Percentiles rank a stretch among this genome's conserved stretches.
phyloP scores from a whole-genome alignment of 2,888 invertebrate species.

The Andricus curvator region DNA sequence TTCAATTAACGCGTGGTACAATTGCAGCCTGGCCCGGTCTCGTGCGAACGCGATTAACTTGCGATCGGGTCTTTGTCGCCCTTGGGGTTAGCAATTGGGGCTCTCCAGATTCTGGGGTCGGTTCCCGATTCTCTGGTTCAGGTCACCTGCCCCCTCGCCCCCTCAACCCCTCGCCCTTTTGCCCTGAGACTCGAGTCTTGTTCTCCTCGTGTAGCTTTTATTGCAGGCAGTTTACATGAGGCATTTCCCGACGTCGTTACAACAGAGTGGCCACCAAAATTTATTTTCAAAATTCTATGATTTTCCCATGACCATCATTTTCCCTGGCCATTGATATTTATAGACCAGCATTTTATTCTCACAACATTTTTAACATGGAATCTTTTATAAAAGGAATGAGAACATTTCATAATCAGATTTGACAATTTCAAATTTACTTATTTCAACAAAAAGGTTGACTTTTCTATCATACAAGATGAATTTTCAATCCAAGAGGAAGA shows the following conservation, averaged over 20 bases:
- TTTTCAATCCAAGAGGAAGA: too few species aligned
- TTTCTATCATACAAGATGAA: too few species aligned
- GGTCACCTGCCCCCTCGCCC: neutral
- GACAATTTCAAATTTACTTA: too few species aligned
- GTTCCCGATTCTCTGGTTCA: conserved; percentile 10
- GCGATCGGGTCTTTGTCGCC: conserved; percentile 63
- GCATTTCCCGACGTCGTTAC: neutral
- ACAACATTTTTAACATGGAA: too few species aligned
- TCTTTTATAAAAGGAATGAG: too few species aligned
- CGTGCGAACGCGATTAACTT: conserved; percentile 67
- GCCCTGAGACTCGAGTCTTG: neutral
- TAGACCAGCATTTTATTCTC: too few species aligned
- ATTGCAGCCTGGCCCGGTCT: conserved; percentile 61
- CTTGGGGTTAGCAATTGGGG: conserved; percentile 61
- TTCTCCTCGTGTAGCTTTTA: conserved; percentile 11
- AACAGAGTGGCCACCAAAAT: too few species aligned
- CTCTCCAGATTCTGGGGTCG: conserved; percentile 45
- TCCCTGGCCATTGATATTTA: too few species aligned
- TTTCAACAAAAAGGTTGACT: fast-evolving
- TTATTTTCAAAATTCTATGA: too few species aligned
- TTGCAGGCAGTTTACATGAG: neutral
- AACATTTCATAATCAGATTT: too few species aligned
- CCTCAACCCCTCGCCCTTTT: neutral
- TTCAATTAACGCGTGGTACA: conserved; percentile 65
- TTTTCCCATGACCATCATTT: too few species aligned